Base-by-base conservation (phyloP, 2,888 invertebrate genomes). In the Noctuana brunneofusca region DNA sequence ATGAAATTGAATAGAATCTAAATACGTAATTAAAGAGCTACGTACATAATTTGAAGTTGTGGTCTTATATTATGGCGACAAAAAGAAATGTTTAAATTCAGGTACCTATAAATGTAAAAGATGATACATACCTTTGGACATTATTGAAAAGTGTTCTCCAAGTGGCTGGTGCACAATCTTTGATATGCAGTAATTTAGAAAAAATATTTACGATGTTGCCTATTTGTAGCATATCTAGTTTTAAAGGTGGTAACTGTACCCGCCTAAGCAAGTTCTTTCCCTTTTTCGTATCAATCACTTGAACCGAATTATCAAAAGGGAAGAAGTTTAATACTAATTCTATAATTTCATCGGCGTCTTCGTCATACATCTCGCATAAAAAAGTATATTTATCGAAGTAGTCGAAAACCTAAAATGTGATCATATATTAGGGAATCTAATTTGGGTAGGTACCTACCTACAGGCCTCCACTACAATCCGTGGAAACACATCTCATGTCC, bases 351-450 rank as follows among this genome's bases (percentile, higher is more conserved):
- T 94, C 94, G 0, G 96, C 94, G 65, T 95, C 94, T 71, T 94
- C 93, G 75, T 97, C 97, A 79, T 94, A 97, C 97, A 97, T 98
- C 86, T 97, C 97, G 24, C 96, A 96, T 49, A 94, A 76, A 81
- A 96, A 96, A 32, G 89, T 86, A 64, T 92, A 84, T 73, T 92
- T 92, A 67, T 93, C 92, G 65, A 86, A 90, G 76, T 91, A 93
- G 68, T 93, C 93, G 73, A 80, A 87, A 12, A 87, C 84, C 88
- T 88, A 73, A 32, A 65, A 63, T 41, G 48, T 14, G 14, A 6
- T 3, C 1, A n/a, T 4, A n/a, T 3, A n/a, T 14, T 41, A 5
- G 6, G 2, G 6, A 41, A 41, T 16, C 14, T 41, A 14, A 18
- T 18, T 35, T 1, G 18, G 18, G 35, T 18, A 35, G 32, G 18